phyloP scores from a whole-genome alignment of 2,797 vertebrate genomes.

The Danio tinwini region DNA sequence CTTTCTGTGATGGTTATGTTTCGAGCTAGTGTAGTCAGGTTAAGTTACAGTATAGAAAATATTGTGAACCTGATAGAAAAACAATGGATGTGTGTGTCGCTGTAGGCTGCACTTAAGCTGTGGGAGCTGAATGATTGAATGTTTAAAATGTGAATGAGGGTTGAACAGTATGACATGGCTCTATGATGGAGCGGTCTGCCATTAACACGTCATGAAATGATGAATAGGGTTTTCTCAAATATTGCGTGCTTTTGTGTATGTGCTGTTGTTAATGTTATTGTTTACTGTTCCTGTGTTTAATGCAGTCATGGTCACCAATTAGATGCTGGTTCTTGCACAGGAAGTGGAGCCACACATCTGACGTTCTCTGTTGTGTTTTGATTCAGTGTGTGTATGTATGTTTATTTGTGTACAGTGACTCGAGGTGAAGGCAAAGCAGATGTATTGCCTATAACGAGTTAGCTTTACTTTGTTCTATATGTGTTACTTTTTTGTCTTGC shows the following conservation, averaged over 20 bases:
- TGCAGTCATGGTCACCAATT: slow-evolving; percentile 36
- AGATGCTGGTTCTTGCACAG: slow-evolving; percentile 29
- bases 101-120: slow-evolving; percentile 53
- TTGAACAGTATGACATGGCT: slow-evolving; percentile 59
- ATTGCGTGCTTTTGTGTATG: slow-evolving; percentile 37
- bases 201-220: slow-evolving; percentile 50
- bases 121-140: slow-evolving; percentile 63
- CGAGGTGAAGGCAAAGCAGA: slow-evolving; percentile 51
- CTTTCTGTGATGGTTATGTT: too few relatives aligned
- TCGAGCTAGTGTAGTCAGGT: too few relatives aligned
- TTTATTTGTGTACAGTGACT: slow-evolving; percentile 41
- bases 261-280: slow-evolving; percentile 28
- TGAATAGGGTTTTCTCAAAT: slow-evolving; percentile 51
- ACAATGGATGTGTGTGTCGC: slow-evolving; percentile 37
- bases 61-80: too few relatives aligned
- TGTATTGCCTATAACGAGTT: slow-evolving; percentile 38
- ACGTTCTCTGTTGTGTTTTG: slow-evolving; percentile 29
- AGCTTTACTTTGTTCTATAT: not conserved
- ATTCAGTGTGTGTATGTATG: slow-evolving; percentile 36
- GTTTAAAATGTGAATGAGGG: slow-evolving; percentile 67
- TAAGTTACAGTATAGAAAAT: too few relatives aligned
- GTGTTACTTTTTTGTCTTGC: too few relatives aligned
- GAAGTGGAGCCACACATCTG: slow-evolving; percentile 30
- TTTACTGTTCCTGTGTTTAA: slow-evolving; percentile 50
- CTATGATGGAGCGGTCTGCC: slow-evolving; percentile 60